phyloP scores from a whole-genome alignment of 37 sponge, comb jelly and placozoan genomes.

The Chondrilla cf. caribensis region DNA sequence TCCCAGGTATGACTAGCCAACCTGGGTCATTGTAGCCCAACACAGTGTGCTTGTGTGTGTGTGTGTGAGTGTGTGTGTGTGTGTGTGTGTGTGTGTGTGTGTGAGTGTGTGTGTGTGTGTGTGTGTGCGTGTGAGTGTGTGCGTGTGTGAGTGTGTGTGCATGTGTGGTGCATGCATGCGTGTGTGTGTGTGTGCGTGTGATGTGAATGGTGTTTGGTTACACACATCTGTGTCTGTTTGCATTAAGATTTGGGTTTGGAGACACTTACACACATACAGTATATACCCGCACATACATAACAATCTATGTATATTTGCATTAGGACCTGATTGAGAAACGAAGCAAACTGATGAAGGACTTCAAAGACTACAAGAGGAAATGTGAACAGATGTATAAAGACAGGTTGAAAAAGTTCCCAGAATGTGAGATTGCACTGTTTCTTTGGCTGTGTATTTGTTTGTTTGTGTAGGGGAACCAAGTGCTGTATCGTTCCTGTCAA shows the following conservation, averaged over 20 bases:
- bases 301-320: neutral
- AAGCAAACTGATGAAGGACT: constrained; percentile 44
- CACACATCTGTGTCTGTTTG: neutral
- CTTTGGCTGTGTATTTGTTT: neutral
- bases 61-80: too few species aligned
- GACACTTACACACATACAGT: neutral
- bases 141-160: too few species aligned
- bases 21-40: neutral
- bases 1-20: constrained; percentile 90
- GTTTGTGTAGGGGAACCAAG: constrained; percentile 24
- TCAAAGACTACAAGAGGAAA: constrained; percentile 40
- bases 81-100: too few species aligned
- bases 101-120: too few species aligned
- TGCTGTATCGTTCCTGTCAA: too few species aligned
- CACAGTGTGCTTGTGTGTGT: neutral
- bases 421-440: neutral
- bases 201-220: neutral
- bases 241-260: too few species aligned
- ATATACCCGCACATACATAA: neutral
- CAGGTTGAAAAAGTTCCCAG: neutral
- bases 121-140: too few species aligned
- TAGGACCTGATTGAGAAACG: constrained; percentile 80
- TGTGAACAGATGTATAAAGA: constrained; percentile 19
- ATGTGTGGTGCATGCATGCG: too few species aligned
- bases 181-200: too few species aligned